Evolutionary conservation across 2,888 invertebrate genomes (phyloP).

Genomic region (Anorthoa munda): DNA sequence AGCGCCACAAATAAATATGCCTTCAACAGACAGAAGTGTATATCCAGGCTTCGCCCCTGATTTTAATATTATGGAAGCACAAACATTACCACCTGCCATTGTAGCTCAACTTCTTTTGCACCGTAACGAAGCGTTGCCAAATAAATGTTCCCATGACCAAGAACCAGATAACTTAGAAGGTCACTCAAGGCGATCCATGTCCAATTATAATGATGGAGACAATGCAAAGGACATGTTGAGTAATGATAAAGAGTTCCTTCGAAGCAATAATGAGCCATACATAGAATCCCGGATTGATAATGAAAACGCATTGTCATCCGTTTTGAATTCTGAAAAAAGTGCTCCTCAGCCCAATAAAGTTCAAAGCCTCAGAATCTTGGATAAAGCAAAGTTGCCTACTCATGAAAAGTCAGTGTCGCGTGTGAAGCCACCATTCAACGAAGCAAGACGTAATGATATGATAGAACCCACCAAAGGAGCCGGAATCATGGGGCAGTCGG

Average conservation of each 20-base stretch:
- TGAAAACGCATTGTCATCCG: slow-evolving; percentile 48
- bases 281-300: slow-evolving; percentile 36
- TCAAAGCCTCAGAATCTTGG: slow-evolving; percentile 2
- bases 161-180: slow-evolving; percentile 20
- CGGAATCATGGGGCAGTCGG: slow-evolving; percentile 67
- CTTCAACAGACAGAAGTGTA: slow-evolving; percentile 9
- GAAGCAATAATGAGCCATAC: slow-evolving; percentile 17
- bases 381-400: slow-evolving; percentile 17
- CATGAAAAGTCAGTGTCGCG: slow-evolving; percentile 33
- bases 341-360: background rate
- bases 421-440: slow-evolving; percentile 28
- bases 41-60: background rate
- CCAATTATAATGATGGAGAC: slow-evolving; percentile 41
- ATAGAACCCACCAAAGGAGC: slow-evolving; percentile 71
- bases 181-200: slow-evolving; percentile 59
- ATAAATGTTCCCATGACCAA: slow-evolving; percentile 48
- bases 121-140: slow-evolving; percentile 18
- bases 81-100: slow-evolving; percentile 6
- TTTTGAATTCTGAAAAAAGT: slow-evolving; percentile 36
- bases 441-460: slow-evolving; percentile 44
- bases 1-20: background rate
- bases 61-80: background rate
- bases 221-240: background rate
- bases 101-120: slow-evolving; percentile 4
- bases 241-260: slow-evolving; percentile 14